Conservation (phyloP, 2,888 invertebrate genomes). For the Metellina segmentata region DNA sequence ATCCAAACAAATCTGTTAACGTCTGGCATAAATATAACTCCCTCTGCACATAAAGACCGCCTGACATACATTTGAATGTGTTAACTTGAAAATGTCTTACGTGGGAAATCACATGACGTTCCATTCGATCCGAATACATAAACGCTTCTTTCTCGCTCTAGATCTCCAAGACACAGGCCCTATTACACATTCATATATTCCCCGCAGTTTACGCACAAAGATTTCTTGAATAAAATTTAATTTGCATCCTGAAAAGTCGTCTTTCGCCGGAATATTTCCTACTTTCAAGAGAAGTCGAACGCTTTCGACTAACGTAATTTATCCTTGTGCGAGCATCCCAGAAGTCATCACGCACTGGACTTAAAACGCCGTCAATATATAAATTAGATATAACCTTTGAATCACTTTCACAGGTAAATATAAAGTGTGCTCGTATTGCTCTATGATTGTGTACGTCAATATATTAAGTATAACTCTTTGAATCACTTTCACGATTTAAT, state of each 20-base stretch:
- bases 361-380: too few relatives aligned
- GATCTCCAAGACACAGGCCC: background rate
- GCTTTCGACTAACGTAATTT: background rate
- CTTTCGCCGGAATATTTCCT: slow-evolving; percentile 13
- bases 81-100: background rate
- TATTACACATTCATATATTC: slow-evolving; percentile 51
- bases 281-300: background rate
- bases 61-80: background rate
- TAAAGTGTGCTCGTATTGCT: too few relatives aligned
- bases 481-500: too few relatives aligned
- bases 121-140: background rate
- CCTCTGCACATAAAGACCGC: background rate
- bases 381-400: too few relatives aligned
- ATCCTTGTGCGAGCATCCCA: too few relatives aligned
- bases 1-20: too few relatives aligned
- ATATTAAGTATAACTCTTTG: too few relatives aligned
- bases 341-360: too few relatives aligned
- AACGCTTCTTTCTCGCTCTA: slow-evolving; percentile 2
- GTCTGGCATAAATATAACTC: background rate
- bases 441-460: too few relatives aligned
- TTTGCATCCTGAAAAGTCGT: slow-evolving; percentile 44
- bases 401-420: too few relatives aligned
- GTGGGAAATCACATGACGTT: background rate
- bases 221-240: slow-evolving; percentile 46
- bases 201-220: slow-evolving; percentile 1